These are phyloP conservation scores for Panopea generosa DNA, from an alignment of 2,888 invertebrate genomes.

Conservation along the genomic window DNA sequence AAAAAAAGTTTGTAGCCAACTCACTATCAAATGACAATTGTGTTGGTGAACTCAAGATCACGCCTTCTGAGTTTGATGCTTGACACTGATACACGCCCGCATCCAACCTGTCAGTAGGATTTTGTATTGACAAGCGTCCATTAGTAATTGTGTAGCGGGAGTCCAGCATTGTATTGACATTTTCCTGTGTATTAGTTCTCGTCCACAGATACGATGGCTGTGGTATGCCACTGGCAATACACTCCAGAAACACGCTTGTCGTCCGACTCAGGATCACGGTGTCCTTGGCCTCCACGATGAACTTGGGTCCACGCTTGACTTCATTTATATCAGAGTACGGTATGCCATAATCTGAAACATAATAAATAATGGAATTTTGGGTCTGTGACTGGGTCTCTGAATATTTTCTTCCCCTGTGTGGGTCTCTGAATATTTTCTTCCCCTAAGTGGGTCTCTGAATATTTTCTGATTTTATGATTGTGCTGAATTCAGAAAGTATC, in stretches of 20 bases:
- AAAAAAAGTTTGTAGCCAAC: too few species aligned
- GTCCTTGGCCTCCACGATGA: conserved; percentile 53
- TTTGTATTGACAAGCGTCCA: conserved; percentile 78
- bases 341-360: conserved; percentile 65
- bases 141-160: conserved; percentile 76
- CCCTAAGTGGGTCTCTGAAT: too few species aligned
- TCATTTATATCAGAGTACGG: conserved; percentile 38
- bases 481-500: too few species aligned
- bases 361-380: too few species aligned
- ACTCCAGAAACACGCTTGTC: conserved; percentile 59
- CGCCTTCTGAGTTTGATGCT: conserved; percentile 77
- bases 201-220: conserved; percentile 73
- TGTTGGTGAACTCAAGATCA: conserved; percentile 68
- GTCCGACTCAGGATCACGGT: conserved; percentile 62
- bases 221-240: conserved; percentile 71
- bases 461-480: too few species aligned
- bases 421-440: too few species aligned
- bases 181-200: conserved; percentile 16
- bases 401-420: too few species aligned
- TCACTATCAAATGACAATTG: conserved; percentile 80
- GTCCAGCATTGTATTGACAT: conserved; percentile 21
- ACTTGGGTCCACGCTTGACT: conserved; percentile 64
- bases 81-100: conserved; percentile 79
- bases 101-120: conserved; percentile 70
- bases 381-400: too few species aligned